Conservation (phyloP, 2,797 vertebrate species). For the Sitta carolinensis region DNA sequence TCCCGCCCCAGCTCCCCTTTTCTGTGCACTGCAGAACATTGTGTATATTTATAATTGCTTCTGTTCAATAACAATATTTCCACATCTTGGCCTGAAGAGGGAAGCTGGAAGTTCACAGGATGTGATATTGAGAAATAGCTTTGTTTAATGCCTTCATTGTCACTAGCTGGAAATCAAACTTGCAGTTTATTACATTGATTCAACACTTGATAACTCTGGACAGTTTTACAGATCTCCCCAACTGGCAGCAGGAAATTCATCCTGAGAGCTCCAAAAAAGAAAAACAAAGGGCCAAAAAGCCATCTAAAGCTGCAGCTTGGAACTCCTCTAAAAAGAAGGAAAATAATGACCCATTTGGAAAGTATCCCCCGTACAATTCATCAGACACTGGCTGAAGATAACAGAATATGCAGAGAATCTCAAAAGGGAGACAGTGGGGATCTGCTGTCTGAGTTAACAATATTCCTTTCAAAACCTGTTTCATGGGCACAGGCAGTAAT, state of each 20-base stretch:
- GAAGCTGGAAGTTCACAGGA: neutral
- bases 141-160: neutral
- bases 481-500: neutral
- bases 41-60: neutral
- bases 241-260: neutral
- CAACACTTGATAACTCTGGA: neutral
- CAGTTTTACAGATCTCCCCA: neutral
- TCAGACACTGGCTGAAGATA: neutral
- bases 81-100: neutral
- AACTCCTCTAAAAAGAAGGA: neutral
- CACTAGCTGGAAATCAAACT: neutral
- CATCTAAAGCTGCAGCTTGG: neutral
- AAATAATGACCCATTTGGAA: conserved; percentile 16
- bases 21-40: neutral
- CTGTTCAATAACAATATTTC: neutral
- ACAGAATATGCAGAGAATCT: neutral
- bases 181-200: neutral
- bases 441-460: neutral
- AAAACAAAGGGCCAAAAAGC: neutral
- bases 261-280: neutral
- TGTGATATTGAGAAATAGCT: neutral
- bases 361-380: neutral
- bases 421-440: neutral
- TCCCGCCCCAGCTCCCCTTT: neutral
- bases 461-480: neutral